Conservation (phyloP, 2,797 vertebrate species). For the Anguilla megastoma region DNA sequence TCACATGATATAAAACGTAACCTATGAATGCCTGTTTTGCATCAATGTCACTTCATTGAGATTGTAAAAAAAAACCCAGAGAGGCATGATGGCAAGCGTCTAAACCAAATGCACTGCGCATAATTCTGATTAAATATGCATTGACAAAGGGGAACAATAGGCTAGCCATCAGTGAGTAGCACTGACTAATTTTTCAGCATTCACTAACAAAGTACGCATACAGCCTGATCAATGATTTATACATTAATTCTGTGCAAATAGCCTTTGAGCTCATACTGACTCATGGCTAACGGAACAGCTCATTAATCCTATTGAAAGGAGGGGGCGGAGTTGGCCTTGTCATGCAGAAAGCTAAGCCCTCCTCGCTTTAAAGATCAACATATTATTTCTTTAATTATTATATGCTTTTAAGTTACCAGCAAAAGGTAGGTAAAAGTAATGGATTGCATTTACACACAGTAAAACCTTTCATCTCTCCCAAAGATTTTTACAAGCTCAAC, state of each 20-base stretch:
- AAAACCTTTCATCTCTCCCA: neutral
- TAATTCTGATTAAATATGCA: neutral
- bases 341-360: constrained; percentile 1
- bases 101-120: too few relatives aligned
- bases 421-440: neutral
- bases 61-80: neutral
- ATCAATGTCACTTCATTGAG: neutral
- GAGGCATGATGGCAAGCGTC: too few relatives aligned
- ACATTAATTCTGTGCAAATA: neutral
- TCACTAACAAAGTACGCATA: neutral
- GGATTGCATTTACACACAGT: neutral
- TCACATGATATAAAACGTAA: neutral
- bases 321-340: neutral
- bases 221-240: neutral
- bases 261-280: neutral
- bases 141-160: neutral
- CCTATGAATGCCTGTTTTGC: neutral
- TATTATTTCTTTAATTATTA: constrained; percentile 11
- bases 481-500: neutral
- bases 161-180: neutral
- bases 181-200: neutral
- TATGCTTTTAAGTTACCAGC: neutral
- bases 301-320: neutral
- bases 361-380: neutral
- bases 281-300: neutral